Base-by-base conservation (phyloP, 2,113 vertebrate genomes). In the Philantomba maxwellii region DNA sequence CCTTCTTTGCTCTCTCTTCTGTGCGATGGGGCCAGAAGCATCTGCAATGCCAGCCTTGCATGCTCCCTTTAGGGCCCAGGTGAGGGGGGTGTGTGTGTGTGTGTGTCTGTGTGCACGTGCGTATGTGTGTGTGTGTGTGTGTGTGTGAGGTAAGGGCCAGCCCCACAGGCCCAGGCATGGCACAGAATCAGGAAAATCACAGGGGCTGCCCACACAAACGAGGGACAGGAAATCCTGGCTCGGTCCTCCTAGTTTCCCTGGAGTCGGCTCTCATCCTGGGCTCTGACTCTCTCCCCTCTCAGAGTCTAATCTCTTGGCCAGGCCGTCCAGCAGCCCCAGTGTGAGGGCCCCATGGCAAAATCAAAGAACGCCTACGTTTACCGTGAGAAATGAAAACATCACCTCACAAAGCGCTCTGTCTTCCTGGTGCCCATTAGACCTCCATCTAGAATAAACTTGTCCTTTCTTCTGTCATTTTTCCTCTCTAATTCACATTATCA, bases 401-500 rank as follows among this genome's bases (percentile, higher is more conserved):
- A 90, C 85, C 96, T 97, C 95, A 96, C 82, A 97, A 96, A 98
- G 97, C 81, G 55, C 86, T 98, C 95, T 96, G 94, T 98, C 98
- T 98, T 97, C 95, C 64, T 80, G 94, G 85, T 90, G 93, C 98
- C 97, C 97, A 95, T 95, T 95, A 96, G 92, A 62, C 53, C 87
- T 92, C 92, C 64, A 93, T 97, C 87, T 96, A 97, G 90, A 98
- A 98, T 97, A 98, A 97, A 98, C 98, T 96, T 97, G 87, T 98
- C 96, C 21, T 62, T 97, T 91, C 96, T 98, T 96, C 86, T 97
- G 96, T 95, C 93, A 13, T 98, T 98, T 98, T 98, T 95, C 73
- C 96, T 98, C 97, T 98, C 98, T 97, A 98, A 97, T 98, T 98
- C 98, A 97, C 91, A 98, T 88, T 85, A 93, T 81, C 97, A 97